These are phyloP conservation scores for Vireo griseus DNA, from an alignment of 2,797 vertebrate species.

Conservation along the genomic window DNA sequence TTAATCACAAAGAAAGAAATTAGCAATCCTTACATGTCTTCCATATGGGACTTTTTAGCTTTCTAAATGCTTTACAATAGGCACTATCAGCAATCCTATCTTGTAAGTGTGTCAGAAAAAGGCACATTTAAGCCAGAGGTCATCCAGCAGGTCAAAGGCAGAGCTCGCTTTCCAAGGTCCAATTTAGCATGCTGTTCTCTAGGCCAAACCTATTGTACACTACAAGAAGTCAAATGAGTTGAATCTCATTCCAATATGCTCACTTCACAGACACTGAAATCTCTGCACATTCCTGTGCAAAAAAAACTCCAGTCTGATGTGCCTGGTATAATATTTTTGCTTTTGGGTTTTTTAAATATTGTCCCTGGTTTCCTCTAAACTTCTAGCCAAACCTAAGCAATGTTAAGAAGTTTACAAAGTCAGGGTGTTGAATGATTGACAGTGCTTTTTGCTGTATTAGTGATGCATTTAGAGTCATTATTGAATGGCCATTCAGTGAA, in stretches of 20 bases:
- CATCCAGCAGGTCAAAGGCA: not conserved
- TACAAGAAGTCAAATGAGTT: not conserved
- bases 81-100: not conserved
- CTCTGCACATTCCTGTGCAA: not conserved
- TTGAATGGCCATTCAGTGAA: constrained; percentile 10
- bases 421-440: not conserved
- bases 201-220: not conserved
- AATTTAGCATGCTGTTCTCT: not conserved
- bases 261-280: not conserved
- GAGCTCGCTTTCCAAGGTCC: not conserved
- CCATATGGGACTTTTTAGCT: not conserved
- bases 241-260: not conserved
- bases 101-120: not conserved
- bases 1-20: not conserved
- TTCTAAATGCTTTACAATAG: not conserved
- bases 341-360: not conserved
- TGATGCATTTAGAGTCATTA: constrained; percentile 36
- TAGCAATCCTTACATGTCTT: not conserved
- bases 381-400: constrained; percentile 4
- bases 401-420: constrained; percentile 24
- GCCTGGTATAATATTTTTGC: not conserved
- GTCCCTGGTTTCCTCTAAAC: not conserved
- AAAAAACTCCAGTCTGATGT: not conserved
- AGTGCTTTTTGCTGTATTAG: constrained; percentile 14
- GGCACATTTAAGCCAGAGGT: not conserved